Evolutionary conservation across 2,888 invertebrate genomes (phyloP).

Genomic region (Mythimna impura): DNA sequence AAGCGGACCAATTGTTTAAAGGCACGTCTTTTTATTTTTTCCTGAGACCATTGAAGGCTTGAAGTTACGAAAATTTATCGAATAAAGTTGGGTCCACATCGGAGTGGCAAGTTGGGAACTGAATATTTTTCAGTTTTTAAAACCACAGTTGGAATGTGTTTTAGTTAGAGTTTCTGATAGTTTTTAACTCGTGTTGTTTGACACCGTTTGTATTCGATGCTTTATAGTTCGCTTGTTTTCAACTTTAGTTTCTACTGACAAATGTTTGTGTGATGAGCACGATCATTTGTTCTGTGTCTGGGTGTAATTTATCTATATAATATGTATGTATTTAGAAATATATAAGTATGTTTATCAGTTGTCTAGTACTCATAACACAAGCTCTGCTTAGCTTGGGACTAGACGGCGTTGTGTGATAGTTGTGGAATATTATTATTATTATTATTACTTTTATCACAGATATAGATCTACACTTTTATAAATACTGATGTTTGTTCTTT

Average conservation of each 20-base stretch:
- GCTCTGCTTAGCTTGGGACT: too few relatives aligned
- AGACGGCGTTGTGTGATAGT: too few relatives aligned
- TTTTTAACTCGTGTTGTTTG: slow-evolving; percentile 43
- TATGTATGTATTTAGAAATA: too few relatives aligned
- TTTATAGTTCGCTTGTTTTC: slow-evolving; percentile 7
- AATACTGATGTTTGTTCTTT: background rate
- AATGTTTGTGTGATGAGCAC: too few relatives aligned
- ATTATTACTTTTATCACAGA: too few relatives aligned
- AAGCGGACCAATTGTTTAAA: slow-evolving; percentile 42
- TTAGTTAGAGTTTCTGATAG: slow-evolving; percentile 35
- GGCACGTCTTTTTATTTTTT: slow-evolving; percentile 36
- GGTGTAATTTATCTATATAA: too few relatives aligned
- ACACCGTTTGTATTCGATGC: slow-evolving; percentile 21
- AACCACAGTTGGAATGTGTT: slow-evolving; percentile 29
- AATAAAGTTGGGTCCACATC: slow-evolving; percentile 51
- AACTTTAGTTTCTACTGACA: background rate
- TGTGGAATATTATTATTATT: too few relatives aligned
- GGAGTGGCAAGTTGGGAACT: slow-evolving; percentile 52
- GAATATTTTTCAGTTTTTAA: slow-evolving; percentile 55
- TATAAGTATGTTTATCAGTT: too few relatives aligned
- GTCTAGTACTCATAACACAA: too few relatives aligned
- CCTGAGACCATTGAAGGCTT: slow-evolving; percentile 28
- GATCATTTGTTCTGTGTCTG: too few relatives aligned
- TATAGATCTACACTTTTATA: too few relatives aligned
- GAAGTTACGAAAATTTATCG: slow-evolving; percentile 39